A percentile compares a stretch with the other conserved stretches of the same genome.
phyloP scores from a whole-genome alignment of 2,888 invertebrate genomes.

The Drosophila colorata region DNA sequence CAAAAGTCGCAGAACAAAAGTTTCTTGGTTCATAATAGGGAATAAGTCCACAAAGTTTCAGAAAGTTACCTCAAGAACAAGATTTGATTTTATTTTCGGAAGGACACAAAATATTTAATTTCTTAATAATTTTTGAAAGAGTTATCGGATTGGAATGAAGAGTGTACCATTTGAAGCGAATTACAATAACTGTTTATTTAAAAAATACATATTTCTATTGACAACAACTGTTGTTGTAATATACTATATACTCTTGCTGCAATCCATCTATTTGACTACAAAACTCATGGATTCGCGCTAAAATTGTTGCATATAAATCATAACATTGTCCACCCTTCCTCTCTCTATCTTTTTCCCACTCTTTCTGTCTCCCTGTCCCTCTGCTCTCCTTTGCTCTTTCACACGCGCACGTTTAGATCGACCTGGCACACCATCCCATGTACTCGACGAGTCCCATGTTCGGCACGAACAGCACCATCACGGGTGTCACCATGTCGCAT shows the following conservation, averaged over 20 bases:
- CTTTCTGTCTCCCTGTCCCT: not conserved
- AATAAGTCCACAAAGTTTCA: no score
- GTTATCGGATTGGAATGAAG: no score
- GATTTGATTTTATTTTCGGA: no score
- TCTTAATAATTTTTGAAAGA: no score
- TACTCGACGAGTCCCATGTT: constrained; percentile 85
- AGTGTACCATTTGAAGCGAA: no score
- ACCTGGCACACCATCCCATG: constrained; percentile 85
- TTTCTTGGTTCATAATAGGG: no score
- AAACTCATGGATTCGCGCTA: not conserved
- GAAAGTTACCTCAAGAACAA: no score
- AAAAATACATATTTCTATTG: no score
- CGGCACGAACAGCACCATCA: constrained; percentile 83
- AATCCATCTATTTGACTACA: not conserved
- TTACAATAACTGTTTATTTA: no score
- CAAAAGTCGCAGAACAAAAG: no score
- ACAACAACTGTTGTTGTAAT: not conserved
- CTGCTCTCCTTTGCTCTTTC: constrained; percentile 16
- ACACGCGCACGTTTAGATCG: constrained; percentile 76
- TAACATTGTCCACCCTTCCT: constrained; percentile 31
- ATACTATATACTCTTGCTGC: constrained; percentile 1
- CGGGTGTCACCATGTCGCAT: constrained; percentile 85
- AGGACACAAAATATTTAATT: no score
- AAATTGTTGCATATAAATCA: constrained; percentile 59
- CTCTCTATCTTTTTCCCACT: not conserved